Conservation (phyloP, 2,888 invertebrate species). For the Platycheirus rosarum region DNA sequence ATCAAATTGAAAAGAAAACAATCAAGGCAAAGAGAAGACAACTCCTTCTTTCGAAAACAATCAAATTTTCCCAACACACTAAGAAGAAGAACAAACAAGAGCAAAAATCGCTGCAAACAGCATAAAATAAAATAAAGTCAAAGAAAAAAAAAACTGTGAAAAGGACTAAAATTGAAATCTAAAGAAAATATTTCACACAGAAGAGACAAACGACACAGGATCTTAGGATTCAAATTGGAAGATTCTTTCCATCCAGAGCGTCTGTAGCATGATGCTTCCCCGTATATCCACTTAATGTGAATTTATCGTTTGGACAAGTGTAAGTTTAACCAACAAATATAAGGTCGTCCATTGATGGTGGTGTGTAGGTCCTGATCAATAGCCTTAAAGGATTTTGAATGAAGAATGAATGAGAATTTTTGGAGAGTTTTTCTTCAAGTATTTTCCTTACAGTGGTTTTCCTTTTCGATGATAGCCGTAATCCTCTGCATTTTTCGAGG, state of each 20-base stretch:
- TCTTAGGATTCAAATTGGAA: constrained; percentile 62
- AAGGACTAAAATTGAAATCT: constrained; percentile 70
- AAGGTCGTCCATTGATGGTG: background rate
- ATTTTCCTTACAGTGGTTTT: constrained; percentile 22
- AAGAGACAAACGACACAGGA: constrained; percentile 38
- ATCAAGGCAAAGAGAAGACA: constrained; percentile 6
- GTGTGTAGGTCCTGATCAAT: constrained; percentile 16
- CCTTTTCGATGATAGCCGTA: constrained; percentile 65
- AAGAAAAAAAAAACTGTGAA: constrained; percentile 12
- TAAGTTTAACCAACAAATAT: constrained; percentile 45
- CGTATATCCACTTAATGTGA: constrained; percentile 51
- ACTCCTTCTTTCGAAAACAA: constrained; percentile 59
- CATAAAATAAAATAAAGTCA: constrained; percentile 7
- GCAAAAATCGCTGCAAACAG: constrained; percentile 52
- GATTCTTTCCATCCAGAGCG: constrained; percentile 19
- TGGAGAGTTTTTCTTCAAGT: constrained; percentile 39
- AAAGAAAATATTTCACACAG: constrained; percentile 56
- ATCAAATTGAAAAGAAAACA: constrained; percentile 33
- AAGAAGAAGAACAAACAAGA: constrained; percentile 53
- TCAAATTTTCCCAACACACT: constrained; percentile 65
- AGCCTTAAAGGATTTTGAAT: constrained; percentile 57
- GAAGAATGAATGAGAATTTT: constrained; percentile 65
- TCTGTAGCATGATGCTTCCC: no score
- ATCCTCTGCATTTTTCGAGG: constrained; percentile 62
- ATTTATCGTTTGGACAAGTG: constrained; percentile 70